Percentiles rank a stretch among this genome's conserved stretches.
Conservation (phyloP, 2,888 invertebrate species). For the Phoronis australis region DNA sequence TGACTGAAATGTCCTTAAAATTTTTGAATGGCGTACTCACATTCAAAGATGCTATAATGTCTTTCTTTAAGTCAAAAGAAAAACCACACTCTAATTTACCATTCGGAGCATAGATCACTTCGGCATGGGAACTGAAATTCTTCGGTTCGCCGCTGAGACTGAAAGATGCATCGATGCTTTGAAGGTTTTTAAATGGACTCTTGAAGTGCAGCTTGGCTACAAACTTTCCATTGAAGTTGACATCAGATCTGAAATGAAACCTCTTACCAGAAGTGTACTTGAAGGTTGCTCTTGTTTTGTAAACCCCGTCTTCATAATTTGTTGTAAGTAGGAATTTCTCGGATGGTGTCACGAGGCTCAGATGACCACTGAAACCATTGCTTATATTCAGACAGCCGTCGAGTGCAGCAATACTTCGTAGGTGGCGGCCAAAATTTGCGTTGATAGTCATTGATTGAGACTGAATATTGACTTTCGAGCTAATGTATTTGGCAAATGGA, state of each 20-base stretch:
- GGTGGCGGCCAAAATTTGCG: slow-evolving; percentile 14
- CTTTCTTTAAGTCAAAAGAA: slow-evolving; percentile 1
- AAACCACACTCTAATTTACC: slow-evolving; percentile 4
- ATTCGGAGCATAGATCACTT: neutral
- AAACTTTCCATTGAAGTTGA: slow-evolving; percentile 21
- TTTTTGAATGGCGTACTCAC: slow-evolving; percentile 1
- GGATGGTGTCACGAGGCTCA: slow-evolving; percentile 23
- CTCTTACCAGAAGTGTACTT: slow-evolving; percentile 21
- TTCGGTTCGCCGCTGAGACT: slow-evolving; percentile 14
- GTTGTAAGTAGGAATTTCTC: slow-evolving; percentile 2
- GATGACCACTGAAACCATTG: slow-evolving; percentile 13
- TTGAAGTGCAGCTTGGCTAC: slow-evolving; percentile 17
- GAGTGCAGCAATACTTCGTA: slow-evolving; percentile 13
- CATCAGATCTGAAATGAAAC: slow-evolving; percentile 16
- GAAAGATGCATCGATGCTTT: slow-evolving; percentile 15
- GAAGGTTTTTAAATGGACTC: slow-evolving; percentile 18
- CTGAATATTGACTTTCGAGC: slow-evolving; percentile 14
- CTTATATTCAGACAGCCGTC: slow-evolving; percentile 17
- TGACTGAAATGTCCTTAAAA: slow-evolving; percentile 1
- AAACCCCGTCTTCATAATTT: slow-evolving; percentile 16
- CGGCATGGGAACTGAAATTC: too few species aligned
- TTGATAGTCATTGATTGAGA: slow-evolving; percentile 19
- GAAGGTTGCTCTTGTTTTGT: slow-evolving; percentile 17
- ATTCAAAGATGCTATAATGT: slow-evolving; percentile 1
- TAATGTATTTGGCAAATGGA: slow-evolving; percentile 15